A percentile compares a stretch with the other conserved stretches of the same genome.
Evolutionary conservation across 64 coral and sea anemone genomes (phyloP).

Genomic region (Trachythela sp.): DNA sequence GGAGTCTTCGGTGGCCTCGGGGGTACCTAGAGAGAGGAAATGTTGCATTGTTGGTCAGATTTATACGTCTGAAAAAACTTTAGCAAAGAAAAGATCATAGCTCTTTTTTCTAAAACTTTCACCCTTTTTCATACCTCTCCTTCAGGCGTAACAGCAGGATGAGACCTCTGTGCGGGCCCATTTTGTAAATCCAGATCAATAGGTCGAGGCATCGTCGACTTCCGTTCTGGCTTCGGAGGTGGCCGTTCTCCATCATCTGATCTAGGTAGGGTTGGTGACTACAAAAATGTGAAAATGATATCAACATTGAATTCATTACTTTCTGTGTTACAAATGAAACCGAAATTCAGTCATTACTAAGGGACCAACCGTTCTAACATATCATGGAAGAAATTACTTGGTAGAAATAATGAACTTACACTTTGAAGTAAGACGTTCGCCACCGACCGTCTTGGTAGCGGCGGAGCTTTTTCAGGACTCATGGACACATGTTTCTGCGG

Average conservation of each 20-base stretch:
- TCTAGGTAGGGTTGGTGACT: not conserved
- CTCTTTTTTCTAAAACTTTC: no score
- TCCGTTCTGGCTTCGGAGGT: conserved; percentile 2
- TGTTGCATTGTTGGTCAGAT: no score
- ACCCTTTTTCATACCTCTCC: no score
- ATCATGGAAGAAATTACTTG: not conserved
- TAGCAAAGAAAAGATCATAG: not conserved
- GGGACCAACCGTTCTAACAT: no score
- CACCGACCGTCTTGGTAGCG: not conserved
- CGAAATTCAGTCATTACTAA: no score
- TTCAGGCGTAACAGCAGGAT: not conserved
- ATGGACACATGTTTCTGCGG: not conserved
- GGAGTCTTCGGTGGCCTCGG: not conserved
- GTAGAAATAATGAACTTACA: not conserved
- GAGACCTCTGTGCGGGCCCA: not conserved
- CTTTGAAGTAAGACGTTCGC: not conserved
- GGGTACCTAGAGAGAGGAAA: not conserved
- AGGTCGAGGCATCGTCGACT: conserved; percentile 12
- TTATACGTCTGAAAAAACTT: not conserved
- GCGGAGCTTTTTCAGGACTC: not conserved
- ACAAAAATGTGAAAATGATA: not conserved
- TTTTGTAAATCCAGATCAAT: not conserved
- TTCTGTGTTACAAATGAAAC: no score
- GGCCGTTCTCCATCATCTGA: not conserved
- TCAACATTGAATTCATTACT: no score